Percentiles rank a stretch among this genome's conserved stretches.
phyloP scores from a whole-genome alignment of 2,113 vertebrate species.

The Labeo rohita region DNA sequence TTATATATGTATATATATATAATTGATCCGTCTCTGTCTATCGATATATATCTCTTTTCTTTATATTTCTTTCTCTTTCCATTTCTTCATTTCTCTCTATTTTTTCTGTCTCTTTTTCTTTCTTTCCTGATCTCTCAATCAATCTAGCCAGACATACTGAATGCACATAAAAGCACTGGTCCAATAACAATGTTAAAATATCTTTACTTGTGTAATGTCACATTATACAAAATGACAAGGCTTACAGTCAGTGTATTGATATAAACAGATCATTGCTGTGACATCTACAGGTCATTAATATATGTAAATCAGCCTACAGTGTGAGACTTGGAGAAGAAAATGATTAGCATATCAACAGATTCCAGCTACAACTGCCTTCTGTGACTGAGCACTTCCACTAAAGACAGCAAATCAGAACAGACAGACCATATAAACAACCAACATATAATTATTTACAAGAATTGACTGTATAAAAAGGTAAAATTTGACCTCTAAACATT shows the following conservation, averaged over 20 bases:
- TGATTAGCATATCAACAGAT: neutral
- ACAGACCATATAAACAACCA: neutral
- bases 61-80: no score
- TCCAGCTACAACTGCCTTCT: neutral
- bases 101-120: no score
- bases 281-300: conserved; percentile 43
- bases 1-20: no score
- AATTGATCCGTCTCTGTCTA: no score
- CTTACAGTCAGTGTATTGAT: conserved; percentile 61
- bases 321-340: neutral
- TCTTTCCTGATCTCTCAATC: no score
- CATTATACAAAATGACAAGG: conserved; percentile 55
- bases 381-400: neutral
- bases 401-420: conserved; percentile 3
- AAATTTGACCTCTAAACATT: neutral
- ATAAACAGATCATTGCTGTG: conserved; percentile 29
- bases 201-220: conserved; percentile 55
- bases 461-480: neutral
- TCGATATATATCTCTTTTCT: no score
- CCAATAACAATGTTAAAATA: conserved; percentile 43
- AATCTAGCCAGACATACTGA: neutral
- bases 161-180: neutral
- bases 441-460: conserved; percentile 2
- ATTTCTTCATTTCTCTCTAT: no score
- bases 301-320: conserved; percentile 36